Evolutionary conservation across 2,888 invertebrate species (phyloP).

Genomic region (Amaurobius ferox): DNA sequence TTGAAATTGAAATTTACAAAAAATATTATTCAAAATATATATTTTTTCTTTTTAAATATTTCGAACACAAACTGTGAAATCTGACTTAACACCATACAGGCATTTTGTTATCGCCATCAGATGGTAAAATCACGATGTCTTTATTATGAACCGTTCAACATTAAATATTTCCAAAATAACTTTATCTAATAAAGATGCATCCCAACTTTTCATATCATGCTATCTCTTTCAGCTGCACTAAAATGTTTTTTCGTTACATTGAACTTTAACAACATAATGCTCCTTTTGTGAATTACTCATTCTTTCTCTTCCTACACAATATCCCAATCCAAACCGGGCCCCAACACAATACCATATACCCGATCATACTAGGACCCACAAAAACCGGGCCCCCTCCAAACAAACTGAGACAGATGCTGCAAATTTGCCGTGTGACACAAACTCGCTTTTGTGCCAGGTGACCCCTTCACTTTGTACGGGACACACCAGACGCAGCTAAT

Average conservation of each 20-base stretch:
- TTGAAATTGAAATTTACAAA: too few species aligned
- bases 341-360: not conserved
- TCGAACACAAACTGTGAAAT: too few species aligned
- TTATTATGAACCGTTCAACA: too few species aligned
- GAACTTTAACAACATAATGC: conserved; percentile 3
- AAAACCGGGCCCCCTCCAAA: conserved; percentile 7
- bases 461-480: conserved; percentile 35
- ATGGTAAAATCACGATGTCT: too few species aligned
- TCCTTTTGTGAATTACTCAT: not conserved
- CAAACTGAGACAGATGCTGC: conserved; percentile 16
- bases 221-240: not conserved
- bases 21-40: too few species aligned
- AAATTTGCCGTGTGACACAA: conserved; percentile 12
- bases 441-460: conserved; percentile 13
- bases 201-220: not conserved
- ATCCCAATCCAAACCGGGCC: not conserved
- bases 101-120: too few species aligned
- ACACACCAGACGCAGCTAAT: conserved; percentile 37
- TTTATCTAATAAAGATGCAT: too few species aligned
- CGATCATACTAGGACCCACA: not conserved
- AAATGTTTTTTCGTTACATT: not conserved
- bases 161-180: too few species aligned
- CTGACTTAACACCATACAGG: too few species aligned
- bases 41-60: too few species aligned
- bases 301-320: not conserved